A percentile compares a stretch with the other conserved stretches of the same genome.
These are phyloP conservation scores for Callithrix jacchus DNA, from an alignment of 2,113 vertebrate species.

Conservation along the genomic window DNA sequence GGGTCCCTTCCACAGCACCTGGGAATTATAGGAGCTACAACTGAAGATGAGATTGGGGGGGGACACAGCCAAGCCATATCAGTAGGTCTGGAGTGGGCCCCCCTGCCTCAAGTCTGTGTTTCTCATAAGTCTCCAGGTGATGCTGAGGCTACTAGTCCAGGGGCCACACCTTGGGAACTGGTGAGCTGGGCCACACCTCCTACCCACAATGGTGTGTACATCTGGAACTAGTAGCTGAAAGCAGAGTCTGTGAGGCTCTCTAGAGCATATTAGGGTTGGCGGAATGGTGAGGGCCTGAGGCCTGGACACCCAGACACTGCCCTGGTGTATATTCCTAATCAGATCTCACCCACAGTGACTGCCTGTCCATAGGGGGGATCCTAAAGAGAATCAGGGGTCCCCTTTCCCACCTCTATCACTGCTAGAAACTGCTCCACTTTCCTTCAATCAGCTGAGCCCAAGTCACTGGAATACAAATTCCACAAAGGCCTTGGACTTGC, in stretches of 20 bases:
- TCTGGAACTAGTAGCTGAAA: not conserved
- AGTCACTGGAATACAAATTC: not conserved
- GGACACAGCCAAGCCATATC: too few relatives aligned
- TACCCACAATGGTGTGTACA: not conserved
- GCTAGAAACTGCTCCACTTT: not conserved
- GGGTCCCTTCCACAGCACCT: too few relatives aligned
- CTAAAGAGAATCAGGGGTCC: not conserved
- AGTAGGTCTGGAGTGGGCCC: not conserved
- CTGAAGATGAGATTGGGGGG: too few relatives aligned
- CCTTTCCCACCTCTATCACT: not conserved
- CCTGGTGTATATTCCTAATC: not conserved
- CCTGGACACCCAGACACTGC: not conserved
- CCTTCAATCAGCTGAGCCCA: not conserved
- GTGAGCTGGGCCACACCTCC: not conserved
- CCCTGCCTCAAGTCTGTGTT: not conserved
- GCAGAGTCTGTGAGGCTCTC: not conserved
- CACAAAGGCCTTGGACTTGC: not conserved
- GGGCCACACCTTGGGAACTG: not conserved
- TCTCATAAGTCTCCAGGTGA: not conserved
- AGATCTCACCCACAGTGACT: not conserved
- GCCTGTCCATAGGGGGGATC: not conserved
- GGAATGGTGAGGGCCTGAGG: not conserved
- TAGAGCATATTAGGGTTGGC: not conserved
- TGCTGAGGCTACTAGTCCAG: not conserved
- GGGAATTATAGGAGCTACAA: too few relatives aligned